Evolutionary conservation across 2,113 vertebrate species (phyloP).

Genomic region (Synodontis membranacea): DNA sequence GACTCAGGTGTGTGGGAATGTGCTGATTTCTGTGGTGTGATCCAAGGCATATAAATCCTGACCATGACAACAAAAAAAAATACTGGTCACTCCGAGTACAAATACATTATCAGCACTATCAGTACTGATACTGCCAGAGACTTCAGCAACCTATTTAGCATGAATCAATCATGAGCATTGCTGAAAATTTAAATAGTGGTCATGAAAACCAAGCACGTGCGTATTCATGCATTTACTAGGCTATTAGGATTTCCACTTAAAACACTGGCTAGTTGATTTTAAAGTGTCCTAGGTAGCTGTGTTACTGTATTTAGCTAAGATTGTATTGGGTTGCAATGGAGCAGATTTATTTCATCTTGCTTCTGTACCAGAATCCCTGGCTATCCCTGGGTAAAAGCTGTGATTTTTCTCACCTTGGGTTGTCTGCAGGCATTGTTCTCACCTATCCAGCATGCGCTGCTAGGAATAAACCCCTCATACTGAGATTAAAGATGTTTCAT

Average conservation of each 20-base stretch:
- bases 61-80: neutral
- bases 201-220: neutral
- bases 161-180: neutral
- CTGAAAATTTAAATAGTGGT: neutral
- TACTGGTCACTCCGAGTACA: neutral
- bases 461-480: neutral
- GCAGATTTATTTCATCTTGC: neutral
- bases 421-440: neutral
- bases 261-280: too few relatives aligned
- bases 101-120: neutral
- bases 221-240: too few relatives aligned
- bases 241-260: too few relatives aligned
- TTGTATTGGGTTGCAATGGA: neutral
- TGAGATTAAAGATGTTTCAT: neutral
- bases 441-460: neutral
- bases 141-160: neutral
- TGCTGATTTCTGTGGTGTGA: neutral
- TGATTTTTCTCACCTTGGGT: neutral
- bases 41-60: neutral
- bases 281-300: neutral
- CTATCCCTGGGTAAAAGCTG: neutral
- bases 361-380: neutral
- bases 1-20: conserved; percentile 23
- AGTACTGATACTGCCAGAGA: neutral
- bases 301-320: neutral